Evolutionary conservation across 2,888 invertebrate genomes (phyloP), one percentile per base, ranked within the genome.

Genomic region (Dorcus hopei): DNA sequence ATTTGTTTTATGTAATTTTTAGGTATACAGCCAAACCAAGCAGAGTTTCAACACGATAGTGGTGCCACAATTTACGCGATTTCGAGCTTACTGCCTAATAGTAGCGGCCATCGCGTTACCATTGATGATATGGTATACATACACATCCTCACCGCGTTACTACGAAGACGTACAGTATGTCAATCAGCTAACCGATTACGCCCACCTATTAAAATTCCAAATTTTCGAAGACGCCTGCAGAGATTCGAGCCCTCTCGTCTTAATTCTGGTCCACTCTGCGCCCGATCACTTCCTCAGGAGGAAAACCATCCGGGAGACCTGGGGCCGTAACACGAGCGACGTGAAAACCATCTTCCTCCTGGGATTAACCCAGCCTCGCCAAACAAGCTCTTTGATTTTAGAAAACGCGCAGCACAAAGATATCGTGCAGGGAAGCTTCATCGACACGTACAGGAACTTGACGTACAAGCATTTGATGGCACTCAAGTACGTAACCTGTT

Each of bases 361-460:
- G 6, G 92, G 91, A 1, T 76, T 76, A 3, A 81, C 83, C 0
- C 65, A 67, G 1, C 19, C 19, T 19, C 74, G 79, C 23, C 72
- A 75, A 14, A 68, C 65, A 8, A 42, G 42, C n/a, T 58, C 67
- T 11, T 67, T 85, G 8, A 72, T 77, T 8, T 70, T 77, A 3
- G 90, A 91, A 70, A 83, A 84, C 68, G 68, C 70, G 0, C 70
- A 74, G 0, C 81, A 85, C 68, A 80, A 80, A 0, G 93, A 93
- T 69, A 79, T 93, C 50, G 82, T 92, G n/a, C 89, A 91, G 71
- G 92, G 92, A 0, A 85, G 82, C 57, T 93, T 92, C 69, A 65
- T 19, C 39, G 84, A 84, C 69, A 74, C 77, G 23, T 84, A 84
- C 66, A 76, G 79, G 61, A 83, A 84, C 70, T 76, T 84, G 70